Evolutionary conservation across 2,797 vertebrate species (phyloP), one percentile per base, ranked within the genome.

Genomic region (Todus mexicanus): DNA sequence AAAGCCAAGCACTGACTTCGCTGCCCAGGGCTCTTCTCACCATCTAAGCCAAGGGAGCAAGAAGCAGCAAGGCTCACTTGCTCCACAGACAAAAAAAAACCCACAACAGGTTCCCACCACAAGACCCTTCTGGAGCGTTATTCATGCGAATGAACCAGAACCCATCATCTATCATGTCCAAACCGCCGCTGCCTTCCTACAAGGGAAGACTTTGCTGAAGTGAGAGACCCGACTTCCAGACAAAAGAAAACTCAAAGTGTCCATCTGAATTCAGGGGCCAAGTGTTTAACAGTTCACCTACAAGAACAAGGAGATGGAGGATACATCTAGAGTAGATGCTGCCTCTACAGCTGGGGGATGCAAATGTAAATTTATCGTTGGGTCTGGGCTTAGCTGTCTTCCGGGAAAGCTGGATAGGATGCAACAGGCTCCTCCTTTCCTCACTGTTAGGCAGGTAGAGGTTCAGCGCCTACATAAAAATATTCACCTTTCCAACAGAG

Each of bases 81-180:
- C 29, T 38, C 50, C 63, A 23, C 42, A 42, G 33, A 75, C 7
- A 25, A 51, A 42, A 78, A 11, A 25, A 51, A 42, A 78, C 10
- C 22, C 9, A 31, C 61, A 72, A 4, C 0, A 31, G 35, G 8
- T 20, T 64, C 53, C 16, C 20, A 57, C 20, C 60, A 17, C 0
- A 5, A 87, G 42, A 70, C 40, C 33, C 11, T 54, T 12, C 12
- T 13, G 45, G 45, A 75, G 22, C 3, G 47, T 40, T 29, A 35
- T 1, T 8, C 19, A 48, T 1, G 3, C 0, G 3, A 59, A 42
- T 1, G 37, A 69, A 57, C 48, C 42, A 59, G 47, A 60, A 26
- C 47, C 33, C 63, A 20, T 10, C 65, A 5, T 0, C 2, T 0
- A 19, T 26, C 48, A 14, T 2, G 25, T 11, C 74, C 66, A 17